Conservation (phyloP, 2,888 invertebrate genomes). For the Linyphia triangularis region DNA sequence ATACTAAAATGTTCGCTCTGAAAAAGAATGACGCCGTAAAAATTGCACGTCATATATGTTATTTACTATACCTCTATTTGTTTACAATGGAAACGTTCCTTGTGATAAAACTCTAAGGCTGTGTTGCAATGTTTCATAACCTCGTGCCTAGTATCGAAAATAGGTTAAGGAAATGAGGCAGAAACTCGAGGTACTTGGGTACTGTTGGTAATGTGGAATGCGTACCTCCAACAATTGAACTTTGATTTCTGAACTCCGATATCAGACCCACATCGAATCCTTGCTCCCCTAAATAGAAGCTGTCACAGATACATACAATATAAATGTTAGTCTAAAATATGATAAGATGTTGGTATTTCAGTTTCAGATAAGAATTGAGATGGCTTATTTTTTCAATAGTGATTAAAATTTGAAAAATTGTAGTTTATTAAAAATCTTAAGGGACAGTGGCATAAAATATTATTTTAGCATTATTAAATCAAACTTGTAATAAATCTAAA, state of each 20-base stretch:
- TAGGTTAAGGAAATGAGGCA: constrained; percentile 44
- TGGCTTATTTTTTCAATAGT: no score
- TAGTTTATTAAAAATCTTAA: no score
- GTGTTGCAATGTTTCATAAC: constrained; percentile 15
- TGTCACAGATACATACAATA: not conserved
- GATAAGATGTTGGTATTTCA: not conserved
- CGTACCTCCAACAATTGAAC: constrained; percentile 9
- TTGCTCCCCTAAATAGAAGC: not conserved
- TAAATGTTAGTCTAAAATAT: not conserved
- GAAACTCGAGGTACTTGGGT: not conserved
- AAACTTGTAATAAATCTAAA: no score
- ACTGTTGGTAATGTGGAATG: not conserved
- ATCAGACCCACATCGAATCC: not conserved
- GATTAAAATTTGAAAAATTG: no score
- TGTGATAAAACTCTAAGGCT: constrained; percentile 40
- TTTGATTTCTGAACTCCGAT: constrained; percentile 37
- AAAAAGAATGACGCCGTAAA: constrained; percentile 50
- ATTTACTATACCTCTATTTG: constrained; percentile 49
- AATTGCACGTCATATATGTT: constrained; percentile 10
- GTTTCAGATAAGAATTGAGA: not conserved
- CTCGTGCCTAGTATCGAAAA: constrained; percentile 12
- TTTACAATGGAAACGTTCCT: constrained; percentile 30
- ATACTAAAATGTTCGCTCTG: no score
- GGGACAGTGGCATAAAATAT: no score
- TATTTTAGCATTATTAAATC: no score